Evolutionary conservation across 2,113 vertebrate genomes (phyloP), one percentile per base, ranked within the genome.

Genomic region (Mirounga angustirostris): DNA sequence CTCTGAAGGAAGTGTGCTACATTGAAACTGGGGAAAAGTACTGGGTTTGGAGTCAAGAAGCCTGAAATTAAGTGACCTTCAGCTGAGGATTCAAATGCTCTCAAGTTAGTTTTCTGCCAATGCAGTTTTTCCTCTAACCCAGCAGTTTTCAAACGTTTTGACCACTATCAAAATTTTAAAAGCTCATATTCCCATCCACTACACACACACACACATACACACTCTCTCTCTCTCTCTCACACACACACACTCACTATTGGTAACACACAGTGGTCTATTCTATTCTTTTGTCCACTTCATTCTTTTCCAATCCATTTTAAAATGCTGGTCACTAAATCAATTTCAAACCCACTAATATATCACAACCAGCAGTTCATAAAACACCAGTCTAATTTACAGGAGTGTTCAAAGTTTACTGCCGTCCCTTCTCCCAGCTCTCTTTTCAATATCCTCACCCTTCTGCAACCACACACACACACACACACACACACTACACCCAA

Each of bases 241-340:
- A 19, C 46, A 40, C 24, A 50, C 28, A 22, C 19, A 4, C 1
- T 11, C 46, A 52, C 36, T 33, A 56, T 7, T 30, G 18, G n/a
- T 50, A 86, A 79, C 26, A 78, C 5, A 14, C 3, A 4, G 36
- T 81, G 9, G 18, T 94, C 80, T 82, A 3, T 43, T 87, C 58
- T 85, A 36, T 58, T 65, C 84, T 54, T 1, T 84, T 91, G 52
- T 92, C 50, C 26, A 26, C 85, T 69, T 82, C 22, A 40, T 56
- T 91, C 15, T 28, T 88, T 93, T 91, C 9, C 46, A 91, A 16
- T 88, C 56, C 61, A 84, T 71, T 88, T 85, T 58, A 95, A 96
- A 76, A 10, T 59, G 4, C 63, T 43, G 33, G 19, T 82, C 61
- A 80, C 81, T 76, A 79, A 92, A 83, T 56, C 33, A 54, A 52